Percentiles rank a stretch among this genome's conserved stretches.
These are phyloP conservation scores for Biston betularia DNA, from an alignment of 2,888 invertebrate genomes.

Conservation along the genomic window DNA sequence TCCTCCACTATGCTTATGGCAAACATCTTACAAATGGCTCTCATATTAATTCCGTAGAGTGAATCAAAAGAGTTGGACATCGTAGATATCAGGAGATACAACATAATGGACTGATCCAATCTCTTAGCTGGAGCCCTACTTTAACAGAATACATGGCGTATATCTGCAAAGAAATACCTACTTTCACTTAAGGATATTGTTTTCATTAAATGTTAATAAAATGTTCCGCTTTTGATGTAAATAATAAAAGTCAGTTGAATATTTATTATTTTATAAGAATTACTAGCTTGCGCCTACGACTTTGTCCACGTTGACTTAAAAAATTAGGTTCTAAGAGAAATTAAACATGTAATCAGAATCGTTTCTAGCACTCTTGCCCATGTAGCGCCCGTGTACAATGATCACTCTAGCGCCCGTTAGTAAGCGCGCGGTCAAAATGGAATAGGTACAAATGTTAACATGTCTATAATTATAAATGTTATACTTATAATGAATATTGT, in stretches of 20 bases:
- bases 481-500: too few relatives aligned
- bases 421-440: too few relatives aligned
- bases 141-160: conserved; percentile 49
- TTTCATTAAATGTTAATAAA: conserved; percentile 34
- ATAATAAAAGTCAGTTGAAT: conserved; percentile 23
- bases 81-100: conserved; percentile 69
- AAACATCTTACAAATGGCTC: conserved; percentile 44
- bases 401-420: too few relatives aligned
- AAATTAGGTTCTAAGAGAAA: too few relatives aligned
- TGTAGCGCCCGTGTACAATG: too few relatives aligned
- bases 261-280: conserved; percentile 15
- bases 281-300: too few relatives aligned
- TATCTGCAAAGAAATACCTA: conserved; percentile 33
- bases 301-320: too few relatives aligned
- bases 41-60: conserved; percentile 40
- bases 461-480: too few relatives aligned
- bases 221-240: conserved; percentile 26
- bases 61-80: conserved; percentile 59
- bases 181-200: conserved; percentile 34
- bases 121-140: conserved; percentile 71
- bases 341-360: too few relatives aligned
- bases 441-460: too few relatives aligned
- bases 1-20: background rate
- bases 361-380: too few relatives aligned
- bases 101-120: conserved; percentile 75